A percentile compares a stretch with the other conserved stretches of the same genome.
phyloP scores from a whole-genome alignment of 1,140 invertebrate species.

The Penaeus japonicus region DNA sequence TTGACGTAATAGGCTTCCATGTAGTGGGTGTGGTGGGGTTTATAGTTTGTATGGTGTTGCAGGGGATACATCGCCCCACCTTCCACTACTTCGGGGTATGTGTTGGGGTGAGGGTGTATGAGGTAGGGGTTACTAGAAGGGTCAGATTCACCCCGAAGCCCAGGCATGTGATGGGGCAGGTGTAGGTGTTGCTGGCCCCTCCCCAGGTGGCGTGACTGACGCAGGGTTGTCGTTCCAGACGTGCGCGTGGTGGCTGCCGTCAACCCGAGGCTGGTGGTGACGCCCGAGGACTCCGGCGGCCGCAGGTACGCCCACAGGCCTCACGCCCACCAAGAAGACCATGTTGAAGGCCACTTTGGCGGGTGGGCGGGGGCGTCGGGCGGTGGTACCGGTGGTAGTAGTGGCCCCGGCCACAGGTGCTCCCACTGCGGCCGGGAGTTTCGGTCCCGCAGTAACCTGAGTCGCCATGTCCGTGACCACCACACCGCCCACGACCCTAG shows the following conservation, averaged over 20 bases:
- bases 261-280: too few species aligned
- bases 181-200: too few species aligned
- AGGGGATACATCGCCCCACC: too few species aligned
- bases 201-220: constrained; percentile 11
- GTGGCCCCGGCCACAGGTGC: constrained; percentile 37
- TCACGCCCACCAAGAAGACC: neutral
- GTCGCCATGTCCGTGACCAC: constrained; percentile 55
- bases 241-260: constrained; percentile 11
- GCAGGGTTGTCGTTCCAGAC: constrained; percentile 47
- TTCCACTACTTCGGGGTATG: too few species aligned
- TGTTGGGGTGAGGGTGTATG: too few species aligned
- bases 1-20: too few species aligned
- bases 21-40: too few species aligned
- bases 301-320: constrained; percentile 1
- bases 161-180: too few species aligned
- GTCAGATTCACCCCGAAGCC: too few species aligned
- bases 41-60: too few species aligned
- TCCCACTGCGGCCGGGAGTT: constrained; percentile 51
- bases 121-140: too few species aligned
- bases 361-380: neutral
- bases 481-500: constrained; percentile 50
- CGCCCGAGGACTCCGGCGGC: neutral
- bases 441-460: constrained; percentile 54
- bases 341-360: too few species aligned
- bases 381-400: neutral